Evolutionary conservation across 2,888 invertebrate species (phyloP).

Genomic region (Macrophya alboannulata): DNA sequence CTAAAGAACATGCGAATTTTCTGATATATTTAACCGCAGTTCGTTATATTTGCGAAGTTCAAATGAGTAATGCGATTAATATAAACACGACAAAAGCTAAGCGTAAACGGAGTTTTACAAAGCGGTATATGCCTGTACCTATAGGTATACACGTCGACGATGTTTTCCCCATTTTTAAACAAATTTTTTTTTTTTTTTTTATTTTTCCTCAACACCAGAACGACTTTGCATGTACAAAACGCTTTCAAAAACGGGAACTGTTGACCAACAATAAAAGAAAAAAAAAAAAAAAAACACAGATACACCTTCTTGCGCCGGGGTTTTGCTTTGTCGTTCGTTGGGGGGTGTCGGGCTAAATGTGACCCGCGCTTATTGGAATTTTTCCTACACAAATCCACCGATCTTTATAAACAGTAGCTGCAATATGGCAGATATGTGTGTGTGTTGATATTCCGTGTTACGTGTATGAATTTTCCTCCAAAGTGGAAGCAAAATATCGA

Average conservation of each 20-base stretch:
- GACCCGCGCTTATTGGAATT: constrained; percentile 1
- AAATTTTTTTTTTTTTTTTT: neutral
- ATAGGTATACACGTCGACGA: neutral
- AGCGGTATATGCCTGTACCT: too few relatives aligned
- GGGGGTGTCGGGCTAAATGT: neutral
- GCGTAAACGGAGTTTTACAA: neutral
- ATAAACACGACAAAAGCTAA: neutral
- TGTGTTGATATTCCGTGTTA: too few relatives aligned
- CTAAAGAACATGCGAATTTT: too few relatives aligned
- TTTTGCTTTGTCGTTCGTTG: neutral
- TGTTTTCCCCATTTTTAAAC: too few relatives aligned
- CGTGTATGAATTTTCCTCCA: neutral
- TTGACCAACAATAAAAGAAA: neutral
- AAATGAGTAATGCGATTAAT: constrained; percentile 16
- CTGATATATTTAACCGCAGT: neutral
- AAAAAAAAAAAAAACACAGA: neutral
- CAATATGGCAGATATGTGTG: too few relatives aligned
- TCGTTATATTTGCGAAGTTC: neutral
- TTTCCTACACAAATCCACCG: neutral
- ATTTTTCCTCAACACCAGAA: neutral
- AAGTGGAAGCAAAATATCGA: neutral
- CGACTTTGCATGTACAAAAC: neutral
- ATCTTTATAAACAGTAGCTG: neutral
- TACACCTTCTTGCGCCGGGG: neutral
- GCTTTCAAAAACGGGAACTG: neutral